phyloP scores from a whole-genome alignment of 1,140 invertebrate species.

The Tribolium madens region DNA sequence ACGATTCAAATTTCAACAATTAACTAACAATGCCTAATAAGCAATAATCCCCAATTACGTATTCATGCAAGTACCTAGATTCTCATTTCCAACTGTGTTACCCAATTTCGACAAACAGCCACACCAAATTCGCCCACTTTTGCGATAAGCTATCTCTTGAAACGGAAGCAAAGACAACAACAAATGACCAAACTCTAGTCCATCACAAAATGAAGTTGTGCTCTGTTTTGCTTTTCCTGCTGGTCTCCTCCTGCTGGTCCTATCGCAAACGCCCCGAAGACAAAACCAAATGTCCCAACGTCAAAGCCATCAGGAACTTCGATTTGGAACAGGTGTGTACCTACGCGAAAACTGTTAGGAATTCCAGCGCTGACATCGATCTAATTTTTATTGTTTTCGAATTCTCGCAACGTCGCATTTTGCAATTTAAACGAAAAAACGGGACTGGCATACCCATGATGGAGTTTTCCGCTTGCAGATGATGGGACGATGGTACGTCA shows the following conservation, averaged over 20 bases:
- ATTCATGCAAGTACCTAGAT: not conserved
- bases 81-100: not conserved
- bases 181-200: constrained; percentile 6
- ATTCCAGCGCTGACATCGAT: not conserved
- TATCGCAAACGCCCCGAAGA: constrained; percentile 67
- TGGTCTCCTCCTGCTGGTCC: not conserved
- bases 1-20: not conserved
- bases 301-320: constrained; percentile 70
- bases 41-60: not conserved
- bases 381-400: constrained; percentile 13
- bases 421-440: constrained; percentile 31
- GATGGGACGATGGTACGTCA: constrained; percentile 83
- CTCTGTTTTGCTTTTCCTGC: not conserved
- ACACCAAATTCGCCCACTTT: constrained; percentile 16
- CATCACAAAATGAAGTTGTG: not conserved
- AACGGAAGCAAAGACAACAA: not conserved
- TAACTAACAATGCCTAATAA: not conserved
- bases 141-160: constrained; percentile 18
- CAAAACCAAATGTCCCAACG: constrained; percentile 72
- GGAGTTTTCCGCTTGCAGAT: constrained; percentile 69
- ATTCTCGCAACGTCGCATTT: not conserved
- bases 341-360: constrained; percentile 1
- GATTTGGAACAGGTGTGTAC: constrained; percentile 66
- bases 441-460: not conserved
- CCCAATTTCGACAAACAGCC: not conserved